phyloP scores from a whole-genome alignment of 2,888 invertebrate genomes.

The Autographa gamma region DNA sequence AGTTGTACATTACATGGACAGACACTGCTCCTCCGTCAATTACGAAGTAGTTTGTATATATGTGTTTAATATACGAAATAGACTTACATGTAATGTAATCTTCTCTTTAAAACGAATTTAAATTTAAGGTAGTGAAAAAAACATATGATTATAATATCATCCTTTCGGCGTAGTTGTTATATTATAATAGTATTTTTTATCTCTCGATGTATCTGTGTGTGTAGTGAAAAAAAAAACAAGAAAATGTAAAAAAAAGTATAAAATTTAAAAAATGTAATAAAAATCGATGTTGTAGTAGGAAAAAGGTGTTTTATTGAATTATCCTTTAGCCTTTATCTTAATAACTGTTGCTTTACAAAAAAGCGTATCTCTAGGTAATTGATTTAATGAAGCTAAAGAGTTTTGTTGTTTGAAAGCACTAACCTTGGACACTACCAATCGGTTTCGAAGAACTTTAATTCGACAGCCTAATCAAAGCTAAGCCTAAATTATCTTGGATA shows the following conservation, averaged over 20 bases:
- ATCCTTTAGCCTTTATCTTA: background rate
- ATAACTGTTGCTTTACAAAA: background rate
- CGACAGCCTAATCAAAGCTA: too few species aligned
- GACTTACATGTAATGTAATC: background rate
- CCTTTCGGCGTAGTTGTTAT: too few species aligned
- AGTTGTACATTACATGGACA: background rate
- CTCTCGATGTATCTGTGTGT: background rate
- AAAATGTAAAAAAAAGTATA: slow-evolving; percentile 1
- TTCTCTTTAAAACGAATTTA: background rate
- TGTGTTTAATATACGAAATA: background rate
- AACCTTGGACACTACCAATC: too few species aligned
- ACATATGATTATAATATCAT: background rate
- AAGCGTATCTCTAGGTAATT: too few species aligned
- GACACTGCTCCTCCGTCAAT: background rate
- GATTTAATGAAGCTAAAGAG: too few species aligned
- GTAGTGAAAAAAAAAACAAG: background rate
- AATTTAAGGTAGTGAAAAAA: background rate
- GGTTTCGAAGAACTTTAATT: too few species aligned
- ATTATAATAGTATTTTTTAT: too few species aligned
- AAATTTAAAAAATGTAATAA: background rate
- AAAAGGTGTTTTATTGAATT: background rate
- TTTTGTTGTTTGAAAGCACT: too few species aligned
- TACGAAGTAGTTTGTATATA: background rate
- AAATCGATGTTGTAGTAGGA: background rate
- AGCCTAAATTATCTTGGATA: too few species aligned